Evolutionary conservation across 1,140 invertebrate genomes (phyloP).

Genomic region (Grapholita molesta): DNA sequence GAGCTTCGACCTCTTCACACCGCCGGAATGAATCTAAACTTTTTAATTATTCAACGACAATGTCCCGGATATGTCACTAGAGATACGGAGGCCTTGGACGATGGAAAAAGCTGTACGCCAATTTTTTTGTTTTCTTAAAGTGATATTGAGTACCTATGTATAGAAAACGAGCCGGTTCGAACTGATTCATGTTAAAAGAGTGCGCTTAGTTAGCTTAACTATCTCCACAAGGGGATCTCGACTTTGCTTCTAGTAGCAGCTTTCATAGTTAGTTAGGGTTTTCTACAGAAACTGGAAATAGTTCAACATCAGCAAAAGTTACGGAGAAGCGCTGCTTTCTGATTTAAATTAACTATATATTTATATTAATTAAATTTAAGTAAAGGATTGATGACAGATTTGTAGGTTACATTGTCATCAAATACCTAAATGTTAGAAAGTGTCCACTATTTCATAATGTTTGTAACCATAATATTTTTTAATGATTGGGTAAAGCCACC

Average conservation of each 20-base stretch:
- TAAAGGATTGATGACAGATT: too few relatives aligned
- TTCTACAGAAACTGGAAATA: neutral
- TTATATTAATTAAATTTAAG: too few relatives aligned
- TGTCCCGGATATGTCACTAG: slow-evolving; percentile 29
- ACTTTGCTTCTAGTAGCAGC: neutral
- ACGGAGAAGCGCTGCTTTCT: too few relatives aligned
- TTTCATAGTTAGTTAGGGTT: neutral
- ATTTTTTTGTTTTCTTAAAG: too few relatives aligned
- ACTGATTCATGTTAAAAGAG: neutral
- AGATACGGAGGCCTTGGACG: neutral
- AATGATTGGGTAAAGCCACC: too few relatives aligned
- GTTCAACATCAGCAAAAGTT: neutral
- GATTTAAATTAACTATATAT: too few relatives aligned
- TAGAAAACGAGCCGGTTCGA: neutral
- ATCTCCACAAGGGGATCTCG: neutral
- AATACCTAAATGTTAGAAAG: too few relatives aligned
- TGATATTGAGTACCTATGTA: neutral
- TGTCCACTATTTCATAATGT: too few relatives aligned
- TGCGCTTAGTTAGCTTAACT: neutral
- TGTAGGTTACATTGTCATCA: too few relatives aligned
- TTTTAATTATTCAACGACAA: slow-evolving; percentile 47
- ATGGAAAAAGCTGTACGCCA: neutral
- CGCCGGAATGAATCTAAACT: slow-evolving; percentile 45
- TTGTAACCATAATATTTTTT: too few relatives aligned
- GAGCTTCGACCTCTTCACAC: slow-evolving; percentile 35